These are phyloP conservation scores for Mechanitis mazaeus DNA, from an alignment of 2,888 invertebrate species.

Conservation along the genomic window DNA sequence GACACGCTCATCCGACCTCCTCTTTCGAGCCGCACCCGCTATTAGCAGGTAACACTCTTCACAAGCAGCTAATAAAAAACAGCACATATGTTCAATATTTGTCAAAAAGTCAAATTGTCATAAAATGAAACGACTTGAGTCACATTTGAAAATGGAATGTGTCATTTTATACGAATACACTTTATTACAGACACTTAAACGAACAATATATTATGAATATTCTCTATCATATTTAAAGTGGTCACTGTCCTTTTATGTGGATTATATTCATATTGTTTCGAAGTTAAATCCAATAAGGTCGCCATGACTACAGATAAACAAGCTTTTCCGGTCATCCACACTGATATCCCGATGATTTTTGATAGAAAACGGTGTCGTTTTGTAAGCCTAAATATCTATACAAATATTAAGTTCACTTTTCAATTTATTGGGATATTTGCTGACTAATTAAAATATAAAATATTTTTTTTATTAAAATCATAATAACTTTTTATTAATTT, in stretches of 20 bases:
- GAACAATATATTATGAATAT: too few species aligned
- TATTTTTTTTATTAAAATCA: too few species aligned
- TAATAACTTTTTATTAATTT: too few species aligned
- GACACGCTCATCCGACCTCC: conserved; percentile 54
- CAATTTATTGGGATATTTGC: too few species aligned
- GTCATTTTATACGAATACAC: conserved; percentile 11
- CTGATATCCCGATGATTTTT: background rate
- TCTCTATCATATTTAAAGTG: background rate
- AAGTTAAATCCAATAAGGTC: conserved; percentile 32
- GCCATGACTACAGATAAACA: conserved; percentile 47
- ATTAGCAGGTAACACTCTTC: conserved; percentile 47
- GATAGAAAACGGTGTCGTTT: background rate
- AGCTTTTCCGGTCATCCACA: conserved; percentile 41
- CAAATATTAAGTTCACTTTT: too few species aligned
- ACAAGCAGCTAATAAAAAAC: conserved; percentile 46
- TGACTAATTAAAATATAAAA: too few species aligned
- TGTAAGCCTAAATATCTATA: too few species aligned
- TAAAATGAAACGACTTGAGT: conserved; percentile 8
- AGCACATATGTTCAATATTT: conserved; percentile 46
- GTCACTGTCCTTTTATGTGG: conserved; percentile 15
- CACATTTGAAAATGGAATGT: conserved; percentile 18
- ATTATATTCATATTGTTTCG: conserved; percentile 4
- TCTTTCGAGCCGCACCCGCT: conserved; percentile 22
- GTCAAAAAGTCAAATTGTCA: conserved; percentile 2
- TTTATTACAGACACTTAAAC: background rate